Percentiles rank a stretch among this genome's conserved stretches.
Evolutionary conservation across 2,113 vertebrate genomes (phyloP).

Genomic region (Forbesichthys agassizii): DNA sequence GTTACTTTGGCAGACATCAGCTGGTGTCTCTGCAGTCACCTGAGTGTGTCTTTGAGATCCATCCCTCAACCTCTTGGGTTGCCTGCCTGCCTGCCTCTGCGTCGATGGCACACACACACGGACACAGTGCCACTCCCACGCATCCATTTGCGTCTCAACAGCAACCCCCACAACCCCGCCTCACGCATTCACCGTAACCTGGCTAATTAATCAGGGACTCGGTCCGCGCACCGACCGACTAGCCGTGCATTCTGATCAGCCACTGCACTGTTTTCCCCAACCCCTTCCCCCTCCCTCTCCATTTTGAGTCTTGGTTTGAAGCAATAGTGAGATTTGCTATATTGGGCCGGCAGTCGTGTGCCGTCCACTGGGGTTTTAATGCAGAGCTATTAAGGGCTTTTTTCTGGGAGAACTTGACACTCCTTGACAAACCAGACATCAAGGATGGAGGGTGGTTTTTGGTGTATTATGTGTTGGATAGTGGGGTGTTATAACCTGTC

Average conservation of each 20-base stretch:
- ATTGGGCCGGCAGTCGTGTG: constrained; percentile 40
- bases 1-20: constrained; percentile 37
- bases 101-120: not conserved
- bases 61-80: no score
- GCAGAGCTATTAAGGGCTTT: constrained; percentile 31
- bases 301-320: constrained; percentile 19
- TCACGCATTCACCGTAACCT: constrained; percentile 38
- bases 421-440: constrained; percentile 50
- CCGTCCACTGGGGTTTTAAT: constrained; percentile 17
- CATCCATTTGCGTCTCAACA: constrained; percentile 25
- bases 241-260: constrained; percentile 48
- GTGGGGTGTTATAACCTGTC: constrained; percentile 27
- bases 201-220: constrained; percentile 57
- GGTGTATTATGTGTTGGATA: constrained; percentile 9
- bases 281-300: no score
- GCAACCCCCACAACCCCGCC: constrained; percentile 37
- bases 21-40: constrained; percentile 41
- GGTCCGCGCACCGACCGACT: constrained; percentile 38
- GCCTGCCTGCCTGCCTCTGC: no score
- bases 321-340: constrained; percentile 39
- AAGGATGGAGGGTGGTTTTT: constrained; percentile 5
- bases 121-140: constrained; percentile 13
- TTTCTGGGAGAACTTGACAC: constrained; percentile 28
- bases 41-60: constrained; percentile 56
- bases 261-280: constrained; percentile 15